These are phyloP conservation scores for Drosophila sp. DNA, from an alignment of 1,140 invertebrate species.

Conservation along the genomic window DNA sequence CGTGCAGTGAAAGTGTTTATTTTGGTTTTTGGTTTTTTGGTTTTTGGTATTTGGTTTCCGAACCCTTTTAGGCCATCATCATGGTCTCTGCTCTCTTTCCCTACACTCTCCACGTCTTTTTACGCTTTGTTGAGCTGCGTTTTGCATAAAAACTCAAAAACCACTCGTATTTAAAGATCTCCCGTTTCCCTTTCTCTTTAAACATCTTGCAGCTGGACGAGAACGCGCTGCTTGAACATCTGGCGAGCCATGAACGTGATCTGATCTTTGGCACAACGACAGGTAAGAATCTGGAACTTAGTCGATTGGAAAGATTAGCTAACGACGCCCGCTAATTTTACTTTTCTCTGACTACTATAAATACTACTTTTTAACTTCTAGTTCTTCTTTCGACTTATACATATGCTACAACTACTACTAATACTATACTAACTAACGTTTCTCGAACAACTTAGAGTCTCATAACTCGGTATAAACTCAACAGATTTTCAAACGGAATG, in stretches of 20 bases:
- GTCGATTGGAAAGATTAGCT: slow-evolving; percentile 65
- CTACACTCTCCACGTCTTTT: slow-evolving; percentile 22
- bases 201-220: slow-evolving; percentile 74
- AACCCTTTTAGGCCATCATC: slow-evolving; percentile 52
- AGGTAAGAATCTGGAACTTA: slow-evolving; percentile 53
- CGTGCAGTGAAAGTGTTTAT: slow-evolving; percentile 74
- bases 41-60: slow-evolving; percentile 36
- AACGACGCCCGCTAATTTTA: background rate
- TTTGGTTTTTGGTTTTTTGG: slow-evolving; percentile 25
- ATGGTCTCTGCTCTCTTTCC: slow-evolving; percentile 25
- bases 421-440: too few species aligned
- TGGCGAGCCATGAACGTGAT: slow-evolving; percentile 75
- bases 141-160: slow-evolving; percentile 53
- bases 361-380: background rate
- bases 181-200: slow-evolving; percentile 50
- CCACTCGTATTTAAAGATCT: slow-evolving; percentile 42
- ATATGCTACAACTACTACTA: background rate
- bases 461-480: too few species aligned
- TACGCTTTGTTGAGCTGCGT: slow-evolving; percentile 71
- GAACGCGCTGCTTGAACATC: slow-evolving; percentile 68
- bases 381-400: background rate
- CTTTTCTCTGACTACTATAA: background rate
- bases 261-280: slow-evolving; percentile 75
- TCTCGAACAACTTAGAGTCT: too few species aligned
- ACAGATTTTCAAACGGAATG: too few species aligned